Base-by-base conservation (phyloP, 1,140 invertebrate genomes). In the Limonius californicus region DNA sequence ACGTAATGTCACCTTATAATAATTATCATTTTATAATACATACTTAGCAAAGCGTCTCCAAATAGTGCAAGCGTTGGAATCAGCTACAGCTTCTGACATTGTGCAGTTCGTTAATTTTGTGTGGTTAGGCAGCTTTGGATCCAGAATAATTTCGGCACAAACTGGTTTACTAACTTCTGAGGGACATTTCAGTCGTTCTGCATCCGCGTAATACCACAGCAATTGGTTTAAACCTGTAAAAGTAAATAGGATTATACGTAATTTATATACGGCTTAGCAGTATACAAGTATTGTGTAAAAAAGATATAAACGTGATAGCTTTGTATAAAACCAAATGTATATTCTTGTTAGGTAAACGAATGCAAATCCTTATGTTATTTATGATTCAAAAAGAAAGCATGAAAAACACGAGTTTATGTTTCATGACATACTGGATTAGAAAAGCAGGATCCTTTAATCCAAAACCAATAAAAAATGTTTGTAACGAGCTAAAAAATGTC, bases 141-240 rank as follows among this genome's bases (percentile, higher is more conserved):
- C 53, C 7, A 55, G 15, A 27, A 55, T 55, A 30, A 65, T 76
- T 56, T 47, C 63, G 32, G 76, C 68, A 2, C 72, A 72, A 61
- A 74, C 72, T 30, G 69, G 70, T 19, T 74, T 70, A 18, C 76
- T 68, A 57, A 74, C 77, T 35, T 83, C 83, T 0, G 75, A 76
- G 0, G 82, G 82, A 72, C 92, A 95, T 45, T 85, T 81, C 67
- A 91, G 88, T 75, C 91, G 91, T 76, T 97, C 93, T 81, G 97
- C 72, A 72, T 95, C 91, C 9, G 96, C 94, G 78, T 99, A 99
- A 77, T 98, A 99, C 94, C 96, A 98, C 45, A 94, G 79, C 54
- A 96, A 78, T 68, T 84, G 82, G 70, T 84, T 84, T 14, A 83
- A 68, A 64, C 81, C 81, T 82, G 63, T 15, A 64, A 43, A n/a